These are phyloP conservation scores for Herminia tarsipennalis DNA, from an alignment of 2,888 invertebrate species.

Conservation along the genomic window DNA sequence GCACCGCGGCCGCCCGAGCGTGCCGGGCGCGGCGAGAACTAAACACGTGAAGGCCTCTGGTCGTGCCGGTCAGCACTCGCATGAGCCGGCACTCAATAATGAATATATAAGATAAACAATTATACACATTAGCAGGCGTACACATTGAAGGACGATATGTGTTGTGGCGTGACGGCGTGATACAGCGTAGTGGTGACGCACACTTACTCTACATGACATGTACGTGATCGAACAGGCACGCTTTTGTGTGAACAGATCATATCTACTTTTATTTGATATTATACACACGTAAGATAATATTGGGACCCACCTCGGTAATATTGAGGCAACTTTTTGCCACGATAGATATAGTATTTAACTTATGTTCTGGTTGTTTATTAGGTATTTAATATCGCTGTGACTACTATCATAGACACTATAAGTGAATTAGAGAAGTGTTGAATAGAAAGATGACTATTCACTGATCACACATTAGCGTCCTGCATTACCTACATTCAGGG, in stretches of 20 bases:
- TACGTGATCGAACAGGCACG: neutral
- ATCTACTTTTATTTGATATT: too few species aligned
- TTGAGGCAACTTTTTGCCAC: too few species aligned
- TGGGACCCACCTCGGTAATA: too few species aligned
- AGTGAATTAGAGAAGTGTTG: too few species aligned
- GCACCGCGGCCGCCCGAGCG: slow-evolving; percentile 26
- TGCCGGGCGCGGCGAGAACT: slow-evolving; percentile 49
- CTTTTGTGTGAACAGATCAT: neutral
- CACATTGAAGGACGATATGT: slow-evolving; percentile 47
- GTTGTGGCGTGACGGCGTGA: slow-evolving; percentile 14
- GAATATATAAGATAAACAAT: slow-evolving; percentile 36
- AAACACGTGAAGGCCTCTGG: slow-evolving; percentile 71
- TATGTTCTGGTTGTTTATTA: too few species aligned
- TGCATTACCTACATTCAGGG: too few species aligned
- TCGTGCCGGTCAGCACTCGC: slow-evolving; percentile 30
- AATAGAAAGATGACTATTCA: too few species aligned
- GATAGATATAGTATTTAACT: too few species aligned
- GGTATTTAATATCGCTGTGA: too few species aligned
- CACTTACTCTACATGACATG: neutral
- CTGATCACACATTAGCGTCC: too few species aligned
- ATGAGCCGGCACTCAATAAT: slow-evolving; percentile 26
- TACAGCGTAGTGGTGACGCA: slow-evolving; percentile 1
- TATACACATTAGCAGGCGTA: slow-evolving; percentile 32
- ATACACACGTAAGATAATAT: too few species aligned
- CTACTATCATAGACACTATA: too few species aligned